Conservation (phyloP, 2,113 vertebrate genomes). For the Emydocephalus ijimae region DNA sequence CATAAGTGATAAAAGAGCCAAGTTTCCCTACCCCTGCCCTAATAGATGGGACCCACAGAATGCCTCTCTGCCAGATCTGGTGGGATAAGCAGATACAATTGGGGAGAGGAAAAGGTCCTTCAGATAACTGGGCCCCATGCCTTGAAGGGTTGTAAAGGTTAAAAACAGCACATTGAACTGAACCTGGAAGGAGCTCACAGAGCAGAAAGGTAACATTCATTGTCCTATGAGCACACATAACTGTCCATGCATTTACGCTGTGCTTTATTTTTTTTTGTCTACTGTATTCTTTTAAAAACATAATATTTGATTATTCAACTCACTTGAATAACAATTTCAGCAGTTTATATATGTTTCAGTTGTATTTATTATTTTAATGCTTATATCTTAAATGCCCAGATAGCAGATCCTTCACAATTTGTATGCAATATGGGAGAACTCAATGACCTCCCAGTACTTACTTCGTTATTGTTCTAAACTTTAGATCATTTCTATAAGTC, state of each 20-base stretch:
- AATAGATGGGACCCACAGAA: background rate
- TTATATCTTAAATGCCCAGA: constrained; percentile 2
- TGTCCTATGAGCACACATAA: background rate
- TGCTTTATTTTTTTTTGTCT: background rate
- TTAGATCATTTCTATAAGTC: constrained; percentile 43
- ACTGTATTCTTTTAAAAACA: background rate
- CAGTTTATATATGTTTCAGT: background rate
- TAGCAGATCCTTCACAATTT: background rate
- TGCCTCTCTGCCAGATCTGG: background rate
- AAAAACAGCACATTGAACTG: background rate
- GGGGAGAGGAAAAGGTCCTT: background rate
- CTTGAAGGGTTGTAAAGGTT: background rate
- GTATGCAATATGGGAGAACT: constrained; percentile 12
- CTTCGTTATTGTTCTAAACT: background rate
- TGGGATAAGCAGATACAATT: background rate
- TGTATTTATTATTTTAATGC: background rate
- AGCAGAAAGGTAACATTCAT: background rate
- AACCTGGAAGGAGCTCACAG: background rate
- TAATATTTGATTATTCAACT: background rate
- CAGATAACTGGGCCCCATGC: background rate
- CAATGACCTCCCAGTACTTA: background rate
- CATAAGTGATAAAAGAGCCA: no score
- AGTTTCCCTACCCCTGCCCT: background rate
- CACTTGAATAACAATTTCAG: background rate
- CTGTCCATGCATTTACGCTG: background rate